phyloP scores from a whole-genome alignment of 2,113 vertebrate genomes.

The Podarcis muralis region DNA sequence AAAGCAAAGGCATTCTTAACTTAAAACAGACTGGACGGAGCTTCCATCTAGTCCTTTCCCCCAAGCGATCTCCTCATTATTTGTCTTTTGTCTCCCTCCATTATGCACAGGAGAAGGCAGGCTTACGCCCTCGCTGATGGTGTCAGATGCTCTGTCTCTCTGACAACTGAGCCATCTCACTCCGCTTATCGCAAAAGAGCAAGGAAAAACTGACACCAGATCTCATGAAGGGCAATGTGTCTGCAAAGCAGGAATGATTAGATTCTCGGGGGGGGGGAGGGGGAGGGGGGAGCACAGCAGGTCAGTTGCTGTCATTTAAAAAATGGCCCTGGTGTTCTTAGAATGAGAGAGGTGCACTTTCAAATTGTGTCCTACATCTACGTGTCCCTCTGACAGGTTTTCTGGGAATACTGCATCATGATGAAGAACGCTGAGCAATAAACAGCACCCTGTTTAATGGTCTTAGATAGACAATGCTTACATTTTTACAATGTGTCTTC shows the following conservation, averaged over 20 bases:
- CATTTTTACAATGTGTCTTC: not conserved
- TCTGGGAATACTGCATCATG: constrained; percentile 9
- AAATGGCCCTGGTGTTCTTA: constrained; percentile 23
- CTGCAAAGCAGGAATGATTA: constrained; percentile 27
- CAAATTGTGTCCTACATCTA: constrained; percentile 20
- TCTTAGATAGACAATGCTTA: not conserved
- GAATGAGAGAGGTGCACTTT: constrained; percentile 14
- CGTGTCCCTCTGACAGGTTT: constrained; percentile 23
- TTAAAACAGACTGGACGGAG: not conserved
- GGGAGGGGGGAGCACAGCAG: constrained; percentile 21
- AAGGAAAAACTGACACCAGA: constrained; percentile 7
- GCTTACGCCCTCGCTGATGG: not conserved
- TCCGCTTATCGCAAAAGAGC: constrained; percentile 21
- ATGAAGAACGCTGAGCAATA: constrained; percentile 25
- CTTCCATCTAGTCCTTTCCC: not conserved
- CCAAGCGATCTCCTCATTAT: not conserved
- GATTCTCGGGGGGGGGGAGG: constrained; percentile 21
- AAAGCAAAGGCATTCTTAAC: not conserved
- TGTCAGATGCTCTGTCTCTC: constrained; percentile 4
- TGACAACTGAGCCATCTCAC: constrained; percentile 20
- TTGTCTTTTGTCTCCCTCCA: not conserved
- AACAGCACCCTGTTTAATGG: not conserved
- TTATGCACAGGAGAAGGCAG: constrained; percentile 16
- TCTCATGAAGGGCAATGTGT: constrained; percentile 19
- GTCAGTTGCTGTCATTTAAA: constrained; percentile 40